Conservation (phyloP, 1,140 invertebrate genomes). For the Tribolium castaneum region DNA sequence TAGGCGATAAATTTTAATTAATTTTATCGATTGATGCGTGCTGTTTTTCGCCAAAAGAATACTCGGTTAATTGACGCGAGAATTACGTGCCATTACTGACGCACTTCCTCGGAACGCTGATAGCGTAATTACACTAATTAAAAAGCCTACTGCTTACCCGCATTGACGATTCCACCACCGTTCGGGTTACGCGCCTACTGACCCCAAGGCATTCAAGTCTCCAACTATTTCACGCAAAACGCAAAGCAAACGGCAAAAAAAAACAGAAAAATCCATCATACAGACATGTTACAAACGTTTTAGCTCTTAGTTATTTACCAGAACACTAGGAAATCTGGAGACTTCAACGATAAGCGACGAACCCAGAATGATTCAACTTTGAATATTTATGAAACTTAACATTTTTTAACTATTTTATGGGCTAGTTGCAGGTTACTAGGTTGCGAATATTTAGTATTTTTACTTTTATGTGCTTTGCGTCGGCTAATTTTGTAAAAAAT, state of each 20-base stretch:
- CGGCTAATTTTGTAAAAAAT: no score
- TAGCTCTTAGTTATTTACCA: no score
- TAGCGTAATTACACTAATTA: constrained; percentile 54
- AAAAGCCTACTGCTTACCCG: constrained; percentile 39
- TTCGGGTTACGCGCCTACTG: neutral
- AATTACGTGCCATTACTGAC: constrained; percentile 53
- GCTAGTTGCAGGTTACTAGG: no score
- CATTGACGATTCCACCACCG: constrained; percentile 23
- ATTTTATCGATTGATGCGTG: neutral
- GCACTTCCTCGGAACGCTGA: constrained; percentile 53
- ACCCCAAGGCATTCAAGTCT: neutral
- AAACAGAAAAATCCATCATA: no score
- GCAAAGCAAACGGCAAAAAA: neutral
- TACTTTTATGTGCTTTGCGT: no score
- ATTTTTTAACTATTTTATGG: no score
- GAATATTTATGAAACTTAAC: no score
- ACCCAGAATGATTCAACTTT: no score
- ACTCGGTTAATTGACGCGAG: neutral
- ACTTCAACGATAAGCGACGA: no score
- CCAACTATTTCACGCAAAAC: neutral
- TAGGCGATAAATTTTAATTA: constrained; percentile 17
- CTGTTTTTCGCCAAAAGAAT: neutral
- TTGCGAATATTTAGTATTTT: no score
- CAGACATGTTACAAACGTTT: no score
- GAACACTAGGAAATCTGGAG: no score